phyloP scores from a whole-genome alignment of 2,113 vertebrate species.

The Typhlomys cinereus region DNA sequence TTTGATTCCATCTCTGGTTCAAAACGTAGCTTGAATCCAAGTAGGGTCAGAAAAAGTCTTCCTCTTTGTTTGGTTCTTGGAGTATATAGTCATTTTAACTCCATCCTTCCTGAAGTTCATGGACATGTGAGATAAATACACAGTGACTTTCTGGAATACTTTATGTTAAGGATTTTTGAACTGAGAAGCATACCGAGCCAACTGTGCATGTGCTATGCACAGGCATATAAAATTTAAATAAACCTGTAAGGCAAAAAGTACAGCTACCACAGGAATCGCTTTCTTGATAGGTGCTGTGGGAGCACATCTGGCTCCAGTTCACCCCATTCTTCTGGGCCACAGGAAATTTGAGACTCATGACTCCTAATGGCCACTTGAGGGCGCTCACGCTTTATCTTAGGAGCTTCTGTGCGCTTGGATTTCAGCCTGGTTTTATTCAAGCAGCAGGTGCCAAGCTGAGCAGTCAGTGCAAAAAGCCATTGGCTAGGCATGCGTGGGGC shows the following conservation, averaged over 20 bases:
- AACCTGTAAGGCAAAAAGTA: background rate
- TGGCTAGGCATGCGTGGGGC: rapidly evolving
- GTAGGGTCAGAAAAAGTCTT: background rate
- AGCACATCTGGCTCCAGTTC: background rate
- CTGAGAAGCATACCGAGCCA: background rate
- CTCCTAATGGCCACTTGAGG: slow-evolving; percentile 43
- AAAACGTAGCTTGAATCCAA: background rate
- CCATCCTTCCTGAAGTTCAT: background rate
- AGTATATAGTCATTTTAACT: background rate
- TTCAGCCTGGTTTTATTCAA: background rate
- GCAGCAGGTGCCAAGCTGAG: background rate
- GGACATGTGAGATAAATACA: background rate
- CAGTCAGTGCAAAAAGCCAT: background rate
- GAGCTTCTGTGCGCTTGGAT: background rate
- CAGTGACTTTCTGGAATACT: background rate
- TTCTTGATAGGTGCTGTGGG: background rate
- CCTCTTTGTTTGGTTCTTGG: background rate
- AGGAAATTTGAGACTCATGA: background rate
- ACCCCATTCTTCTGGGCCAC: background rate
- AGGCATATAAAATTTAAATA: background rate
- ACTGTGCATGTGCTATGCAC: background rate
- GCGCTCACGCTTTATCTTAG: slow-evolving; percentile 20
- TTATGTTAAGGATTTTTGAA: background rate
- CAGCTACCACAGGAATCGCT: background rate
- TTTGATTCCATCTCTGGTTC: background rate